These are phyloP conservation scores for Pachypanchax playfairii DNA, from an alignment of 2,113 vertebrate genomes.

Conservation along the genomic window DNA sequence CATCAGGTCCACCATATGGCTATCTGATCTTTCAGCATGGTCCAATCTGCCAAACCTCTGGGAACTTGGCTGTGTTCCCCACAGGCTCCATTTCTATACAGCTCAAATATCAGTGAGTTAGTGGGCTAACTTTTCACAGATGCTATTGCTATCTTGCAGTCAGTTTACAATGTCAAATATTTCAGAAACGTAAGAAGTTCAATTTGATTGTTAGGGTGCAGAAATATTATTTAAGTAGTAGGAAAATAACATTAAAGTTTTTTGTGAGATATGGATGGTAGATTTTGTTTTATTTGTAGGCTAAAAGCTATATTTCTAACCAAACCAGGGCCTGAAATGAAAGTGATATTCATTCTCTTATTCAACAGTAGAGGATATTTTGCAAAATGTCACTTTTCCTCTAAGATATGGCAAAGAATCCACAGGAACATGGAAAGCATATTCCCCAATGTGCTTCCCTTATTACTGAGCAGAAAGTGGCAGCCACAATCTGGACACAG, in stretches of 20 bases:
- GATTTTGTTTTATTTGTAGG: neutral
- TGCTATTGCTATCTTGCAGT: neutral
- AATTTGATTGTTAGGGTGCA: too few species aligned
- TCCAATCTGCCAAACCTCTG: constrained; percentile 54
- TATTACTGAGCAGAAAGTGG: constrained; percentile 18
- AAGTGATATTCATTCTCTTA: constrained; percentile 3
- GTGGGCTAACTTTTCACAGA: constrained; percentile 18
- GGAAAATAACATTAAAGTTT: constrained; percentile 1
- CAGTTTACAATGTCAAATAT: neutral
- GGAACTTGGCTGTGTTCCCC: constrained; percentile 50
- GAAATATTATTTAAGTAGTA: too few species aligned
- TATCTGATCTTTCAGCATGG: constrained; percentile 57
- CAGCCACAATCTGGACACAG: constrained; percentile 41
- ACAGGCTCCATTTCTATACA: constrained; percentile 51
- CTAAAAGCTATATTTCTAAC: constrained; percentile 1
- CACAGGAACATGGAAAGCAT: constrained; percentile 3
- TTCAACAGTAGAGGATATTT: constrained; percentile 6
- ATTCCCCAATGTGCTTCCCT: constrained; percentile 19
- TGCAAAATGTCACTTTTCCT: constrained; percentile 11
- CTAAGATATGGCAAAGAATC: constrained; percentile 9
- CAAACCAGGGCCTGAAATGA: neutral
- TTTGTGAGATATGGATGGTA: neutral
- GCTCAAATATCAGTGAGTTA: constrained; percentile 33
- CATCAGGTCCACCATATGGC: constrained; percentile 66
- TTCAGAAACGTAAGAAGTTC: neutral